Evolutionary conservation across 2,888 invertebrate genomes (phyloP), one percentile per base, ranked within the genome.

Genomic region (Lymantria dispar): DNA sequence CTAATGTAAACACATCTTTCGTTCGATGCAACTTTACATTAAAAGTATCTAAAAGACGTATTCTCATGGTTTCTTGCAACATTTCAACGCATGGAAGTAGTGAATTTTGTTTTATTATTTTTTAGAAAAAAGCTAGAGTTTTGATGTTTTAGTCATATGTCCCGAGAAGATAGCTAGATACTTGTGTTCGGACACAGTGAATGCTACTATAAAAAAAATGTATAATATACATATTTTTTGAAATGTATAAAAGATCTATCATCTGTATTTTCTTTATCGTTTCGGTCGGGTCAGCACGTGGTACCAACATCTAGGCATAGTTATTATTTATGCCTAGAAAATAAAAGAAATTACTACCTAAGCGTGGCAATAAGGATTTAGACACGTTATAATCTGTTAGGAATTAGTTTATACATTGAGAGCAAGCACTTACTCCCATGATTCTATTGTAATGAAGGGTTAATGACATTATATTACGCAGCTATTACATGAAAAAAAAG

Each of bases 81-180:
- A 45, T 70, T 54, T 58, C 57, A 57, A 62, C 50, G 59, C 52
- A 59, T 50, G 48, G 2, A 40, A 33, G 64, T 70, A 72, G 66
- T 56, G 47, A 43, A 43, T 37, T 50, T 61, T 70, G 22, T 30
- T 69, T 64, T 78, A 77, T 22, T 41, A 66, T 72, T 75, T 85
- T 76, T 72, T 85, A 85, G 84, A 76, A 80, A 22, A 68, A 73
- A 76, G 88, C 88, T 88, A 88, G 88, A 85, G 43, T 80, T 85
- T 86, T 74, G 81, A 82, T 87, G 86, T 85, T 81, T 77, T 87
- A 86, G 83, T 69, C 68, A 70, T 74, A 72, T 68, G 69, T 74
- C 74, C 83, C 78, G 74, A 69, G 62, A 48, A 22, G 56, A 56
- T 63, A 68, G 64, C 70, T 66, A 68, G 68, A 48, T 71, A 66